Conservation (phyloP, 1,140 invertebrate genomes). For the Bombus terrestris region DNA sequence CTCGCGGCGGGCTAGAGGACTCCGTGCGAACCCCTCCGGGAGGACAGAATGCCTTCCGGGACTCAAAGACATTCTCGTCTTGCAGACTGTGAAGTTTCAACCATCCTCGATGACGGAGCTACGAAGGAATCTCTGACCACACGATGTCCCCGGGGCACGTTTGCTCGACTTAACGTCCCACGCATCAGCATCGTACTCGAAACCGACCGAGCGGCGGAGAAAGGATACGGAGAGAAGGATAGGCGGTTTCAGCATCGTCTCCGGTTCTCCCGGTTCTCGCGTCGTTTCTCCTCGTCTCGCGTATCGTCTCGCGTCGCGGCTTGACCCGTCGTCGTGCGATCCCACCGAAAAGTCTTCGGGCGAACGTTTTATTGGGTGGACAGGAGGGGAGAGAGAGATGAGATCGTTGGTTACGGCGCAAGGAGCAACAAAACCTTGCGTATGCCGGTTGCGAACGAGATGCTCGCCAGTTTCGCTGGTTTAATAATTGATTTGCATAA, state of each 20-base stretch:
- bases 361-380: constrained; percentile 10
- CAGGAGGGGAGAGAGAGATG: not conserved
- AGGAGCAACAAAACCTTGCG: constrained; percentile 45
- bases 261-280: constrained; percentile 2
- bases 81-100: constrained; percentile 77
- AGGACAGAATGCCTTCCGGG: constrained; percentile 73
- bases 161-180: constrained; percentile 77
- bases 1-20: constrained; percentile 31
- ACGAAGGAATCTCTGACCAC: constrained; percentile 80
- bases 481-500: constrained; percentile 70
- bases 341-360: constrained; percentile 25
- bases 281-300: constrained; percentile 10
- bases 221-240: not conserved
- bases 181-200: constrained; percentile 59
- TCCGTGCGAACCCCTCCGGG: constrained; percentile 36
- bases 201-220: not conserved
- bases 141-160: constrained; percentile 75
- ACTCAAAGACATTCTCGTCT: constrained; percentile 83
- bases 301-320: not conserved
- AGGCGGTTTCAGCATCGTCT: not conserved
- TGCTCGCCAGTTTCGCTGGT: constrained; percentile 55
- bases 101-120: constrained; percentile 69
- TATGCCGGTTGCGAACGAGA: constrained; percentile 57
- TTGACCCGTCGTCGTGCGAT: constrained; percentile 10
- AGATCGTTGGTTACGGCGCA: not conserved